A percentile compares a stretch with the other conserved stretches of the same genome.
phyloP scores from a whole-genome alignment of 2,113 vertebrate species.

The Brachyhypopomus gauderio region DNA sequence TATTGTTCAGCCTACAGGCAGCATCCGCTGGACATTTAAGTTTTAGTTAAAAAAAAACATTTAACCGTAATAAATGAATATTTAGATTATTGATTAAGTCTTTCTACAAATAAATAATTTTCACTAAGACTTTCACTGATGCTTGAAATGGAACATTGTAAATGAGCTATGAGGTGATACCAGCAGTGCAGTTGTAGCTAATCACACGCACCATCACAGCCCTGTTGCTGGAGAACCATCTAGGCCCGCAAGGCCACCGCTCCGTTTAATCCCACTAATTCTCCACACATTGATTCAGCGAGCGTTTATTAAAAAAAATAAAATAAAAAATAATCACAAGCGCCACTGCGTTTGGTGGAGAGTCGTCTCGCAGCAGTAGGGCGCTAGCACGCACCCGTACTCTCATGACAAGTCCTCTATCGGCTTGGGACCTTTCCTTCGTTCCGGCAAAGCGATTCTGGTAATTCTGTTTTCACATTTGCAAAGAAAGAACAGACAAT shows the following conservation, averaged over 20 bases:
- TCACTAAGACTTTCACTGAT: slow-evolving; percentile 6
- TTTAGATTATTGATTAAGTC: not conserved
- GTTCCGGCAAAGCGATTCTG: slow-evolving; percentile 14
- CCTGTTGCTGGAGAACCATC: not conserved
- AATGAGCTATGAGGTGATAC: not conserved
- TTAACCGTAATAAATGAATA: not conserved
- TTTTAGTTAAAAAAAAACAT: too few relatives aligned
- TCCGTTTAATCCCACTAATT: too few relatives aligned
- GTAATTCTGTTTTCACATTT: slow-evolving; percentile 4
- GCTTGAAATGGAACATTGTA: slow-evolving; percentile 20
- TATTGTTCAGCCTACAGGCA: too few relatives aligned
- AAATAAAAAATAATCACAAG: slow-evolving; percentile 37
- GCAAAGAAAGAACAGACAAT: not conserved
- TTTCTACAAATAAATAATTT: slow-evolving; percentile 3
- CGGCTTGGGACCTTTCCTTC: slow-evolving; percentile 6
- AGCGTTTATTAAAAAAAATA: not conserved
- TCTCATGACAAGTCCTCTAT: slow-evolving; percentile 24
- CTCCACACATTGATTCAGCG: slow-evolving; percentile 22
- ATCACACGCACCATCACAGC: slow-evolving; percentile 7
- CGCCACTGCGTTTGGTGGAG: not conserved
- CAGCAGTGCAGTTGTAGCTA: not conserved
- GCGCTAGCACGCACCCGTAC: slow-evolving; percentile 3
- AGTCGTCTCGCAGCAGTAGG: not conserved
- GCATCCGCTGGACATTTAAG: too few relatives aligned
- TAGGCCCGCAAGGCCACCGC: slow-evolving; percentile 7